Percentiles rank a stretch among this genome's conserved stretches.
phyloP scores from a whole-genome alignment of 2,113 vertebrate genomes.

The Cyanoliseus patagonus region DNA sequence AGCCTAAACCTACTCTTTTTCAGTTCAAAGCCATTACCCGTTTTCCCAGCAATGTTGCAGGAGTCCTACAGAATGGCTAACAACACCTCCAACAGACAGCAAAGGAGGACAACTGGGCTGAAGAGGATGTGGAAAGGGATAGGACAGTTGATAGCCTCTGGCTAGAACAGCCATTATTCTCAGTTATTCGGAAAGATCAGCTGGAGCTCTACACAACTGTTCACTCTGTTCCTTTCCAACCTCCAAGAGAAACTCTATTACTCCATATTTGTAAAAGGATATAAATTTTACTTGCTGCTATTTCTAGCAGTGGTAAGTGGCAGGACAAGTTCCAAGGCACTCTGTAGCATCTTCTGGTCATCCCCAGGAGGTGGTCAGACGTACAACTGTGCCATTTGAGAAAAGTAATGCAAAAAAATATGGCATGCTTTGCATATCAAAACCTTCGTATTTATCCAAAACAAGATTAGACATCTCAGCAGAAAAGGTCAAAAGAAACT shows the following conservation, averaged over 20 bases:
- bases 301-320: neutral
- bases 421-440: neutral
- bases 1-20: neutral
- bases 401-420: neutral
- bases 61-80: neutral
- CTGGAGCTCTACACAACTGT: neutral
- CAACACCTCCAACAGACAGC: neutral
- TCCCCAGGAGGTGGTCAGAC: neutral
- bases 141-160: neutral
- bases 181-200: neutral
- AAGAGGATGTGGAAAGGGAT: accelerated
- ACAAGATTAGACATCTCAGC: neutral
- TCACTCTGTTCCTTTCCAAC: neutral
- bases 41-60: neutral
- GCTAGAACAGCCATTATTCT: neutral
- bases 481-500: neutral
- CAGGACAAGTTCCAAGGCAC: neutral
- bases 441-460: neutral
- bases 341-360: neutral
- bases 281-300: neutral
- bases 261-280: neutral
- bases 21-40: neutral
- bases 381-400: neutral
- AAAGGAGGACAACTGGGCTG: neutral
- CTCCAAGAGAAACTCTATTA: neutral